Conservation (phyloP, 2,113 vertebrate species). For the Neolamprologus falcicula region DNA sequence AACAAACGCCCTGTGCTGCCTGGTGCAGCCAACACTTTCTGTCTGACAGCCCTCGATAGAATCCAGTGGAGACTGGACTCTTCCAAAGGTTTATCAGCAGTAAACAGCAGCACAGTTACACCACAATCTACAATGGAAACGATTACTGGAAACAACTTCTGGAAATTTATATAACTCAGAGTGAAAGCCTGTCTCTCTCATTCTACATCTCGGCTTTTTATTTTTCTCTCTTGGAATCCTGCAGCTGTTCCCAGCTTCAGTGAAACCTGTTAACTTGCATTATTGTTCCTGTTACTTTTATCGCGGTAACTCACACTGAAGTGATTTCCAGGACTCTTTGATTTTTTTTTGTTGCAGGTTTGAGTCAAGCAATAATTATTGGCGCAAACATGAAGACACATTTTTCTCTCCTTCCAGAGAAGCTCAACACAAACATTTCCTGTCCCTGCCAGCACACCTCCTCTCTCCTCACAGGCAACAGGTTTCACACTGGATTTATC, state of each 20-base stretch:
- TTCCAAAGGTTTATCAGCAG: conserved; percentile 58
- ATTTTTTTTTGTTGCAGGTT: not conserved
- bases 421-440: not conserved
- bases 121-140: conserved; percentile 31
- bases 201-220: not conserved
- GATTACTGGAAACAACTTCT: conserved; percentile 22
- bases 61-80: conserved; percentile 48
- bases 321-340: not conserved
- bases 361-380: not conserved
- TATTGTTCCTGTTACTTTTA: not conserved
- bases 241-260: not conserved
- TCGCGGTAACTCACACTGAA: not conserved
- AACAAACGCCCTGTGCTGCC: not conserved
- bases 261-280: conserved; percentile 19
- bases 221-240: not conserved
- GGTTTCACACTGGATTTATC: not conserved
- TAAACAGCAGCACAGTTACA: conserved; percentile 55
- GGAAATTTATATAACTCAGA: conserved; percentile 16
- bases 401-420: not conserved
- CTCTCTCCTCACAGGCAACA: not conserved
- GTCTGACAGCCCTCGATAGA: conserved; percentile 41
- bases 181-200: not conserved
- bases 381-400: not conserved
- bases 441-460: not conserved
- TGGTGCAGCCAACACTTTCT: not conserved